These are phyloP conservation scores for Holcopasites calliopsidis DNA, from an alignment of 1,140 invertebrate genomes.

Conservation along the genomic window DNA sequence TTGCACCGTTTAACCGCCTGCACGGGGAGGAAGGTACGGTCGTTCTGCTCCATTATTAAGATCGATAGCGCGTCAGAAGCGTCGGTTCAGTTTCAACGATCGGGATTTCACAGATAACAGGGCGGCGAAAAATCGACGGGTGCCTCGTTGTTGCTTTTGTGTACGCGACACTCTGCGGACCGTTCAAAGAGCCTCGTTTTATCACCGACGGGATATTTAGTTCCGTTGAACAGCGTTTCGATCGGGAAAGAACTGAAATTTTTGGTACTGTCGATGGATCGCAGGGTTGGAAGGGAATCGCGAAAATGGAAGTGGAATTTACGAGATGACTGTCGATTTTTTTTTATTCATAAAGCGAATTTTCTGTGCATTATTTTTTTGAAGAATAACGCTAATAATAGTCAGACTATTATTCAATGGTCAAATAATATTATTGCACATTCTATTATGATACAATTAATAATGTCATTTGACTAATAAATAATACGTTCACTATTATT, in stretches of 20 bases:
- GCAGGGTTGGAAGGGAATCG: too few relatives aligned
- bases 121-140: background rate
- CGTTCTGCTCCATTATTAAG: conserved; percentile 31
- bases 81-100: conserved; percentile 14
- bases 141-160: background rate
- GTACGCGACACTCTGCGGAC: background rate
- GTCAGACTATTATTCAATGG: too few relatives aligned
- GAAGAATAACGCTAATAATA: too few relatives aligned
- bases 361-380: too few relatives aligned
- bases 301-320: too few relatives aligned
- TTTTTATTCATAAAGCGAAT: too few relatives aligned
- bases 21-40: background rate
- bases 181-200: background rate
- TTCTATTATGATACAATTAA: too few relatives aligned
- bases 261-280: too few relatives aligned
- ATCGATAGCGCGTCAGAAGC: conserved; percentile 37
- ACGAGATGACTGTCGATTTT: too few relatives aligned
- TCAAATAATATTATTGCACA: too few relatives aligned
- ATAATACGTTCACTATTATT: too few relatives aligned
- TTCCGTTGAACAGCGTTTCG: background rate
- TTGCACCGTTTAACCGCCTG: conserved; percentile 6
- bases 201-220: background rate
- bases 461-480: too few relatives aligned
- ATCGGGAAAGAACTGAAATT: background rate
- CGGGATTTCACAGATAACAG: conserved; percentile 1